Base-by-base conservation (phyloP, 2,113 vertebrate species). In the Etia nguti region DNA sequence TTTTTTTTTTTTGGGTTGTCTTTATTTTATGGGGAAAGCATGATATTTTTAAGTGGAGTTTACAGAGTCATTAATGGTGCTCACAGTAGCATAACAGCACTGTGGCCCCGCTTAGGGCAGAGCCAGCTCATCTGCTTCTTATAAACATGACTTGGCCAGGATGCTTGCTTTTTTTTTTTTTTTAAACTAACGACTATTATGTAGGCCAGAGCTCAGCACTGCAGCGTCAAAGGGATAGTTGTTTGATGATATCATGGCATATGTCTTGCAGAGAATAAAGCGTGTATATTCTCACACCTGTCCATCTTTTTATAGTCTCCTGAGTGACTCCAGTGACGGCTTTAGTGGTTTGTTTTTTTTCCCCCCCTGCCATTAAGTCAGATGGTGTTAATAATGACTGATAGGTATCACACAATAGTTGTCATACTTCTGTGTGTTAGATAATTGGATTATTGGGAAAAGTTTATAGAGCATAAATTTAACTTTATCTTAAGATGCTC, bases 191-290 rank as follows among this genome's bases (percentile, higher is more conserved):
- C 13, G 6, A 50, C 84, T 65, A 50, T 77, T n/a, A 87, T 29
- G 57, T 59, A 36, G 34, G 80, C 85, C 65, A 54, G 46, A 36
- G 80, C 50, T 50, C 60, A 70, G 81, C 50, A 13, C 26, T 2
- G 83, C 59, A 16, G 84, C 29, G 29, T 92, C 88, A 81, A 36
- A 88, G 57, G 43, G 84, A 91, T 89, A 82, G 70, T 41, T 91
- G 57, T 81, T 22, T 50, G 81, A 41, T 94, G 92, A 93, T 88
- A 89, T 92, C 88, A 91, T 90, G 83, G 82, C 81, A 83, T 84
- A 10, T 87, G 84, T 84, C 3, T 65, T 70, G 34, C 50, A 79
- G 50, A 75, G 31, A 60, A 43, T 20, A 34, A 12, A 29, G 52
- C 10, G 3, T 55, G 57, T 70, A 16, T 46, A 77, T 70, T 56